Conservation (phyloP, 2,113 vertebrate species). For the Microtus richardsoni region DNA sequence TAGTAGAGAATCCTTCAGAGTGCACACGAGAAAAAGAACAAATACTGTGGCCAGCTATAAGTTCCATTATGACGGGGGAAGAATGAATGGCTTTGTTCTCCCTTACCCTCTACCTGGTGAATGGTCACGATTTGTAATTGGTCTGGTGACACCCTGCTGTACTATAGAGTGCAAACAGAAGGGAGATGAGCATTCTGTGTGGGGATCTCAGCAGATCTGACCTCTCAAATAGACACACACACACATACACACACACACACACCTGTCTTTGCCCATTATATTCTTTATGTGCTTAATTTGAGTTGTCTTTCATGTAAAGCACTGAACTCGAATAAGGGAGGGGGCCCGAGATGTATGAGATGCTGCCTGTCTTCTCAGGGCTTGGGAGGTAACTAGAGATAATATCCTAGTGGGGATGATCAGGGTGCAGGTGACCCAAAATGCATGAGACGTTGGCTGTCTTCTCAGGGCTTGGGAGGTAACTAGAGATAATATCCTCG, state of each 20-base stretch:
- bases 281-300: not conserved
- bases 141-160: not conserved
- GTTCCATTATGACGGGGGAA: not conserved
- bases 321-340: not conserved
- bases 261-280: not conserved
- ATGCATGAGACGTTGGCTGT: not conserved
- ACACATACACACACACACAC: not conserved
- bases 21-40: constrained; percentile 41
- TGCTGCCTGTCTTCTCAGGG: not conserved
- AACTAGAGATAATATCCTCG: not conserved
- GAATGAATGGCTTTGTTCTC: not conserved
- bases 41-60: not conserved
- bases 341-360: not conserved
- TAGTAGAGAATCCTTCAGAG: constrained; percentile 44
- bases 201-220: not conserved
- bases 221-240: not conserved
- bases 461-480: not conserved
- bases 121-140: not conserved
- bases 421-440: too few relatives aligned
- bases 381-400: not conserved
- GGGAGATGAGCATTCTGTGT: not conserved
- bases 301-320: not conserved
- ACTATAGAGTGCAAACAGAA: constrained; percentile 14
- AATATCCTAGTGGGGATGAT: not conserved
- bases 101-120: not conserved